phyloP scores from a whole-genome alignment of 2,888 invertebrate genomes.

The Drosophila borealis region DNA sequence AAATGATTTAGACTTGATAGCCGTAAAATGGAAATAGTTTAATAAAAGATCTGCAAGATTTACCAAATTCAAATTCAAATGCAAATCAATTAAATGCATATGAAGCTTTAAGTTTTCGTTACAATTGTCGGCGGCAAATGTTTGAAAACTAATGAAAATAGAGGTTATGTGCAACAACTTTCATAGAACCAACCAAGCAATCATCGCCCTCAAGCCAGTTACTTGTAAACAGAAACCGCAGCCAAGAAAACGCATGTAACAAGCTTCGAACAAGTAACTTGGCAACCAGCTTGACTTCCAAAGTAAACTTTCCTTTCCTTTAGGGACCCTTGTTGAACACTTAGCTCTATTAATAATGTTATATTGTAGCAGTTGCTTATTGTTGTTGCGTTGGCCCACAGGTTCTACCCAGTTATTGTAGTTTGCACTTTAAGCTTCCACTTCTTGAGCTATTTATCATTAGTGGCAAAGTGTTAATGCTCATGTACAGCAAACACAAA shows the following conservation, averaged over 20 bases:
- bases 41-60: slow-evolving; percentile 6
- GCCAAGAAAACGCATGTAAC: slow-evolving; percentile 23
- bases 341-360: slow-evolving; percentile 36
- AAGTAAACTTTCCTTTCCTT: slow-evolving; percentile 18
- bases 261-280: slow-evolving; percentile 25
- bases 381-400: slow-evolving; percentile 26
- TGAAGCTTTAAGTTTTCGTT: neutral
- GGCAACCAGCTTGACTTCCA: slow-evolving; percentile 29
- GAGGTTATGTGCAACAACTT: neutral
- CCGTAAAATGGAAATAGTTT: neutral
- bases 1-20: slow-evolving; percentile 19
- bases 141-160: neutral
- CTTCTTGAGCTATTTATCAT: slow-evolving; percentile 42
- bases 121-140: neutral
- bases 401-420: slow-evolving; percentile 11
- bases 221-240: slow-evolving; percentile 23
- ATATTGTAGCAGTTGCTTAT: slow-evolving; percentile 31
- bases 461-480: slow-evolving; percentile 49
- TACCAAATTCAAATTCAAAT: slow-evolving; percentile 8
- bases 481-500: slow-evolving; percentile 41
- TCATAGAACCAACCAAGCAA: slow-evolving; percentile 4
- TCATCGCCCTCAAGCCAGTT: neutral
- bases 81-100: slow-evolving; percentile 13
- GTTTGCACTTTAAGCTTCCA: slow-evolving; percentile 19
- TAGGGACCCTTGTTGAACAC: slow-evolving; percentile 14